phyloP scores from a whole-genome alignment of 2,888 invertebrate genomes.

The Malthinus flaveolus region DNA sequence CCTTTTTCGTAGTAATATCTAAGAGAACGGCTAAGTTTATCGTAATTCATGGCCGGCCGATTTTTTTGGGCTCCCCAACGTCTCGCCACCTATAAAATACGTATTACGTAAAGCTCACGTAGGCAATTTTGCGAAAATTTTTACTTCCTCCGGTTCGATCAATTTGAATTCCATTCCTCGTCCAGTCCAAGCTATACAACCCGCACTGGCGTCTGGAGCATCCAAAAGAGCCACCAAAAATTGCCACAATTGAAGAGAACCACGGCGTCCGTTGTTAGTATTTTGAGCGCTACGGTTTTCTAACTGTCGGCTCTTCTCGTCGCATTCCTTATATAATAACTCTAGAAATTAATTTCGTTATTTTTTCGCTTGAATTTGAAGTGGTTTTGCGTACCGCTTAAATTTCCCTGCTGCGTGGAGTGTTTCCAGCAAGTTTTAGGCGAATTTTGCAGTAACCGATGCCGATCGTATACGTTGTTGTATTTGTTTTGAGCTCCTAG shows the following conservation, averaged over 20 bases:
- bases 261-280: constrained; percentile 61
- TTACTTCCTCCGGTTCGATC: constrained; percentile 91
- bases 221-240: constrained; percentile 84
- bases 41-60: constrained; percentile 96
- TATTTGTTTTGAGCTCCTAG: constrained; percentile 35
- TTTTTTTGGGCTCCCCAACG: constrained; percentile 97
- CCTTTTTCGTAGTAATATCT: constrained; percentile 98
- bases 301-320: constrained; percentile 39
- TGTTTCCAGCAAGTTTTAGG: constrained; percentile 35
- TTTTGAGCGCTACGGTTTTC: constrained; percentile 41
- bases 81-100: constrained; percentile 81
- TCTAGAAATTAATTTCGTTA: not conserved
- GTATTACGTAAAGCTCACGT: not conserved
- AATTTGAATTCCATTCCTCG: constrained; percentile 94
- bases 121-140: not conserved
- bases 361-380: too few relatives aligned
- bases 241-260: constrained; percentile 92
- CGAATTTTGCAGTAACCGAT: constrained; percentile 29
- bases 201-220: constrained; percentile 68
- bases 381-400: too few relatives aligned
- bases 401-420: not conserved
- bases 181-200: constrained; percentile 94
- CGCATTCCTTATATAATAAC: constrained; percentile 24
- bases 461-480: constrained; percentile 29
- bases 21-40: constrained; percentile 89